Percentiles rank a stretch among this genome's conserved stretches.
These are phyloP conservation scores for Morus bassanus DNA, from an alignment of 2,797 vertebrate species.

Conservation along the genomic window DNA sequence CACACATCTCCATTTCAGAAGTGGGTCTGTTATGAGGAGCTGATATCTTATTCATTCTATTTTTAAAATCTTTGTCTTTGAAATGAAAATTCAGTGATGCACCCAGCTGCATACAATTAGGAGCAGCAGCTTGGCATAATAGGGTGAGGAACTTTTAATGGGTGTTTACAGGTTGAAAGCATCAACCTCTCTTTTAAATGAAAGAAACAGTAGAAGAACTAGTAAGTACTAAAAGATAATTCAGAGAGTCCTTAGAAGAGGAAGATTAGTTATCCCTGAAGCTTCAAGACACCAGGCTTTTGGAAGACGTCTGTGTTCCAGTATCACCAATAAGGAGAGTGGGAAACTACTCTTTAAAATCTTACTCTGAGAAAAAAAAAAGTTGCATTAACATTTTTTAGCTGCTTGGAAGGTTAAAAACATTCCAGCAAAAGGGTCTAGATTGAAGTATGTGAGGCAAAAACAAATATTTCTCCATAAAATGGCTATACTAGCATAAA, in stretches of 20 bases:
- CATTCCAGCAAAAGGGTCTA: slow-evolving; percentile 62
- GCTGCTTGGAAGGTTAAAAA: slow-evolving; percentile 55
- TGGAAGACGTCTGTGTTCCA: slow-evolving; percentile 13
- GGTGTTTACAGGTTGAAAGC: slow-evolving; percentile 76
- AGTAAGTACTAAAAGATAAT: slow-evolving; percentile 67
- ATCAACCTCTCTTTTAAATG: slow-evolving; percentile 66
- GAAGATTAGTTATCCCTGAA: slow-evolving; percentile 60
- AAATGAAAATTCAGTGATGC: slow-evolving; percentile 67
- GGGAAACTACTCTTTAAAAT: slow-evolving; percentile 33
- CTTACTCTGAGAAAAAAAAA: neutral
- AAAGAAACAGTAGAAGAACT: slow-evolving; percentile 69
- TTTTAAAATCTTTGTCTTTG: slow-evolving; percentile 70
- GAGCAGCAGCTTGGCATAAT: slow-evolving; percentile 64
- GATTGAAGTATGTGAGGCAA: slow-evolving; percentile 63
- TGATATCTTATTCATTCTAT: slow-evolving; percentile 52
- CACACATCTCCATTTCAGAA: slow-evolving; percentile 18
- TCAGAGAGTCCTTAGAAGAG: slow-evolving; percentile 58
- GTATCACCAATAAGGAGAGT: neutral
- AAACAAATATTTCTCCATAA: slow-evolving; percentile 74
- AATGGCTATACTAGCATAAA: slow-evolving; percentile 62
- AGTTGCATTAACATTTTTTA: slow-evolving; percentile 51
- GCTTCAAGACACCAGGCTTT: slow-evolving; percentile 19
- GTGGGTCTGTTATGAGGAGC: slow-evolving; percentile 19
- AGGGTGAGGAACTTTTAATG: slow-evolving; percentile 75
- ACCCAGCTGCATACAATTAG: slow-evolving; percentile 76